Percentiles rank a stretch among this genome's conserved stretches.
Evolutionary conservation across 1,140 invertebrate species (phyloP).

Genomic region (Ruditapes philippinarum): DNA sequence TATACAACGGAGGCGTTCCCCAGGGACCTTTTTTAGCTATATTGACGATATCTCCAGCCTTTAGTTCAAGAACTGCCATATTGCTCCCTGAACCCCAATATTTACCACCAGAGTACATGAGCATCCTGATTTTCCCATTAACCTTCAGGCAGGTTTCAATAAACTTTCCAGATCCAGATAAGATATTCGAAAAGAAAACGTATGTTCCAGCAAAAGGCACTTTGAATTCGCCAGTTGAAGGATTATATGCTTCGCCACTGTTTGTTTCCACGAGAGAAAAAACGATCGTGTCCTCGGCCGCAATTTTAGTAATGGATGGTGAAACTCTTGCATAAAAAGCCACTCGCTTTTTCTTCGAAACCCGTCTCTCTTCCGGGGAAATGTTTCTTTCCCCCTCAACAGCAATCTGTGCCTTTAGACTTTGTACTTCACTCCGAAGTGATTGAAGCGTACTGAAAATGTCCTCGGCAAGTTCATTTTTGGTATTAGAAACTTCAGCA

Average conservation of each 20-base stretch:
- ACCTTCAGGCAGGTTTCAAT: not conserved
- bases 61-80: slow-evolving; percentile 22
- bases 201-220: not conserved
- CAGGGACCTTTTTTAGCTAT: not conserved
- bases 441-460: too few relatives aligned
- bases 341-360: too few relatives aligned
- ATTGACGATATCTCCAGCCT: not conserved
- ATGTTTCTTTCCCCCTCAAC: too few relatives aligned
- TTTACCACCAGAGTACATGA: not conserved
- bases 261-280: not conserved
- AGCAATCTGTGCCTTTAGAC: too few relatives aligned
- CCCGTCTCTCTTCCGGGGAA: too few relatives aligned
- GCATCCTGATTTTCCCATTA: not conserved
- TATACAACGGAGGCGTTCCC: not conserved
- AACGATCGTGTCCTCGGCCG: not conserved
- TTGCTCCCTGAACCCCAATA: not conserved
- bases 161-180: not conserved
- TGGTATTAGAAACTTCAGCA: too few relatives aligned
- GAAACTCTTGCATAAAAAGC: not conserved
- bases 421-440: too few relatives aligned
- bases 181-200: slow-evolving; percentile 19
- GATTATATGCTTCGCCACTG: not conserved
- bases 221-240: not conserved
- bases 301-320: not conserved
- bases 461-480: too few relatives aligned